phyloP scores from a whole-genome alignment of 2,113 vertebrate genomes.

The Callionymus lyra region DNA sequence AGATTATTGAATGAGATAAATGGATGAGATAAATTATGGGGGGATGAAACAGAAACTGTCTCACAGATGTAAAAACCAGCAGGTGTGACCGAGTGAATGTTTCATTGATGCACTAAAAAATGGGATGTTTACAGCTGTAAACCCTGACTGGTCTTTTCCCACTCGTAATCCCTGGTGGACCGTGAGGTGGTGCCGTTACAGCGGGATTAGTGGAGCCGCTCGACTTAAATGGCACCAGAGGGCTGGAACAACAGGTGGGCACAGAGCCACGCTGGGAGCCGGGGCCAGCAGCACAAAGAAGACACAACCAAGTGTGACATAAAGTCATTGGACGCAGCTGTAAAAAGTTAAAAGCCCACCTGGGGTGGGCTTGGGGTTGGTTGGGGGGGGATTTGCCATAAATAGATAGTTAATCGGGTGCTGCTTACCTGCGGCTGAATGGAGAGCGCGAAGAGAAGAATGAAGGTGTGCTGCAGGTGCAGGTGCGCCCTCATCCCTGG shows the following conservation, averaged over 20 bases:
- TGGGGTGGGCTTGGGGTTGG: too few relatives aligned
- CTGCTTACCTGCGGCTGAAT: constrained; percentile 66
- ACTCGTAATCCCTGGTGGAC: too few relatives aligned
- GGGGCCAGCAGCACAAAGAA: neutral
- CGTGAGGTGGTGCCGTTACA: constrained; percentile 4
- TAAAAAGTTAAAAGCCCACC: constrained; percentile 25
- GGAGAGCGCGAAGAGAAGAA: constrained; percentile 58
- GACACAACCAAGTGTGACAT: neutral
- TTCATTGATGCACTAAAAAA: too few relatives aligned
- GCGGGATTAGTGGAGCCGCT: constrained; percentile 11
- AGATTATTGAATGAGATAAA: too few relatives aligned
- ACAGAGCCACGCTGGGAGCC: neutral
- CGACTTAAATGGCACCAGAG: constrained; percentile 15
- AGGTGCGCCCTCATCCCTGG: constrained; percentile 37
- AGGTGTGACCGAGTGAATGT: too few relatives aligned
- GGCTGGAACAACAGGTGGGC: constrained; percentile 66
- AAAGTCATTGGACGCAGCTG: neutral
- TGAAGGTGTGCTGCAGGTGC: constrained; percentile 47
- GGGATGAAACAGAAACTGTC: too few relatives aligned
- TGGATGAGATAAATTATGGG: too few relatives aligned
- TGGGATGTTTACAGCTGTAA: too few relatives aligned
- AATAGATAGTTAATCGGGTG: constrained; percentile 61
- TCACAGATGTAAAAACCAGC: too few relatives aligned
- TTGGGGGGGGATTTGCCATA: constrained; percentile 32
- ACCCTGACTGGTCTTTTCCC: too few relatives aligned